Base-by-base conservation (phyloP, 2,797 vertebrate species). In the Hydrolagus colliei region DNA sequence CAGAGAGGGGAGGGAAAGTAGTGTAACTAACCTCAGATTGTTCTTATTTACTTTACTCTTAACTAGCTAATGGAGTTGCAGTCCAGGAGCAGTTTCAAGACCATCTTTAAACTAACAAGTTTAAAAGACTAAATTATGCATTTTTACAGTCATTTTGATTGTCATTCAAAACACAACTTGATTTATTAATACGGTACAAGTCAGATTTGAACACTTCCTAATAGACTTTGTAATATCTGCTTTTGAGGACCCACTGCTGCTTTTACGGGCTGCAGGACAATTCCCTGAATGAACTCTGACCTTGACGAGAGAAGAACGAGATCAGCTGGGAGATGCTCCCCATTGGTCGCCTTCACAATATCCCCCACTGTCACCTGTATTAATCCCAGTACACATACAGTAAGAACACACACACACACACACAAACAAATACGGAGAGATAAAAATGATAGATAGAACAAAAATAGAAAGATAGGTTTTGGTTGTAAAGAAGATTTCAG, bases 251-350 rank as follows among this genome's bases (percentile, higher is more conserved):
- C 93, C 93, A 88, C 91, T 79, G 79, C 5, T 90, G 90, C 92
- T 77, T 77, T 77, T 59, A 77, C 14, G 61, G 52, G 18, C 75
- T 84, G 65, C 32, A 68, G 32, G 35, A 68, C 68, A 68, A 93
- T 77, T 80, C 89, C 90, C 91, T 92, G 89, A 85, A 2, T 92
- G 86, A 87, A 93, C 95, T 93, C 98, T 99, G 94, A 99, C 98
- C 98, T 99, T 93, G 98, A 98, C 1, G 98, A 99, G 89, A 99
- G 96, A 92, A 98, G 97, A 97, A 99, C 96, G 96, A 99, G 96
- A 93, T 99, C 98, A 90, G 98, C 98, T 90, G 98, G 98, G 92
- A 99, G 97, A 91, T 99, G 97, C 73, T 99, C 97, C 95, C 97
- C 97, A 92, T 99, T 98, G 96, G 96, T 94, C 91, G 98, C 97